Percentiles rank a stretch among this genome's conserved stretches.
phyloP scores from a whole-genome alignment of 2,888 invertebrate species.

The Volucella inanis region DNA sequence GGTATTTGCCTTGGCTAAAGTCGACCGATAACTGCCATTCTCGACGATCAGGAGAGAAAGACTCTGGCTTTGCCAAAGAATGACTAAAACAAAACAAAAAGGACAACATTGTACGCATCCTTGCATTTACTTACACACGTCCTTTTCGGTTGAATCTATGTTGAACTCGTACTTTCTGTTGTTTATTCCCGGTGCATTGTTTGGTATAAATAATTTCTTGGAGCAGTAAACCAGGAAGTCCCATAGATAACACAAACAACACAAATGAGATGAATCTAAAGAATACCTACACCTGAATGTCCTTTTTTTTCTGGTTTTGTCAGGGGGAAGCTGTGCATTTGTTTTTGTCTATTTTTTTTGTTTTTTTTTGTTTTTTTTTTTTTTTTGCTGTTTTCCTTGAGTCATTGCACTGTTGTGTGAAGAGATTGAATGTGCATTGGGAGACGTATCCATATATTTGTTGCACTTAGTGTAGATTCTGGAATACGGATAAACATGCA shows the following conservation, averaged over 20 bases:
- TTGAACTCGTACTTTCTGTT: not conserved
- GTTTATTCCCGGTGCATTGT: slow-evolving; percentile 23
- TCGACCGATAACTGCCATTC: slow-evolving; percentile 52
- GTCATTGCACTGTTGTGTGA: slow-evolving; percentile 60
- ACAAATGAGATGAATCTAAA: slow-evolving; percentile 61
- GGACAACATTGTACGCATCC: slow-evolving; percentile 48
- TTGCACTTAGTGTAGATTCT: slow-evolving; percentile 38
- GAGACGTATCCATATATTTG: not conserved
- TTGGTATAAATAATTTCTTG: slow-evolving; percentile 59
- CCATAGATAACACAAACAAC: slow-evolving; percentile 35
- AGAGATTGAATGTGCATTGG: slow-evolving; percentile 1
- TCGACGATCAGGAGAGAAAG: slow-evolving; percentile 44
- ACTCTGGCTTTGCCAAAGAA: not conserved
- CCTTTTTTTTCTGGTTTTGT: slow-evolving; percentile 17
- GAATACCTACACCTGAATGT: slow-evolving; percentile 61
- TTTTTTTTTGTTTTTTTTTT: slow-evolving; percentile 42
- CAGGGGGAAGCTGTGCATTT: not conserved
- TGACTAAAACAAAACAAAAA: slow-evolving; percentile 17
- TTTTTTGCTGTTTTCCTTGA: slow-evolving; percentile 48
- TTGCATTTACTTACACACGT: slow-evolving; percentile 30
- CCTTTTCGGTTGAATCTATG: slow-evolving; percentile 21
- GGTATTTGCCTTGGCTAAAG: slow-evolving; percentile 21
- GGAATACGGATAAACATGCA: slow-evolving; percentile 38
- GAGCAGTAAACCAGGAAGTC: slow-evolving; percentile 65
- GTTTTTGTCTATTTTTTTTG: slow-evolving; percentile 29